Conservation (phyloP, 2,797 vertebrate genomes). For the Anguilla anguilla region DNA sequence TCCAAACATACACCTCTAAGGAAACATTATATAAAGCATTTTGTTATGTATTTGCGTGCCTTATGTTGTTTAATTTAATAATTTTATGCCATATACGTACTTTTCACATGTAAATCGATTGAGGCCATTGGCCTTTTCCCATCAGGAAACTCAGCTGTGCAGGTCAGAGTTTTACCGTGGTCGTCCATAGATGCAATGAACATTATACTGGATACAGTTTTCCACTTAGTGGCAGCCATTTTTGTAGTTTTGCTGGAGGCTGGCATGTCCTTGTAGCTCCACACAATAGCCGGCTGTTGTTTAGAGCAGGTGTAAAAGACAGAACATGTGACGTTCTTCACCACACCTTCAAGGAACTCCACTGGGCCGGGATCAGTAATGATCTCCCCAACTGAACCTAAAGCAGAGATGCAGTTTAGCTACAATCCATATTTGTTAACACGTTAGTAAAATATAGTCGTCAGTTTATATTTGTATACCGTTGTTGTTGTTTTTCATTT, state of each 20-base stretch:
- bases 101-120: slow-evolving; percentile 49
- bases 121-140: slow-evolving; percentile 41
- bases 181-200: slow-evolving; percentile 45
- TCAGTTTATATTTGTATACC: too few species aligned
- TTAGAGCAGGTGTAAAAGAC: slow-evolving; percentile 57
- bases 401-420: background rate
- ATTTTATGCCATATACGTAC: slow-evolving; percentile 43
- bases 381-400: slow-evolving; percentile 57
- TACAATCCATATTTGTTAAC: background rate
- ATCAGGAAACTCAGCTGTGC: slow-evolving; percentile 50
- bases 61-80: background rate
- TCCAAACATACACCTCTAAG: background rate
- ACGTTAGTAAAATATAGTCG: background rate
- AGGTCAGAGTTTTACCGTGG: slow-evolving; percentile 50
- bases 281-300: slow-evolving; percentile 49
- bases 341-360: slow-evolving; percentile 52
- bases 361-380: slow-evolving; percentile 44
- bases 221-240: too few species aligned
- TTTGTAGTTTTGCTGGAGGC: background rate
- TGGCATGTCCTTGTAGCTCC: slow-evolving; percentile 60
- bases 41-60: too few species aligned
- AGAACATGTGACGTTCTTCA: slow-evolving; percentile 54
- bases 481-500: too few species aligned
- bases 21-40: too few species aligned
- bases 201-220: too few species aligned